Base-by-base conservation (phyloP, 2,797 vertebrate genomes). In the Tapirus indicus region DNA sequence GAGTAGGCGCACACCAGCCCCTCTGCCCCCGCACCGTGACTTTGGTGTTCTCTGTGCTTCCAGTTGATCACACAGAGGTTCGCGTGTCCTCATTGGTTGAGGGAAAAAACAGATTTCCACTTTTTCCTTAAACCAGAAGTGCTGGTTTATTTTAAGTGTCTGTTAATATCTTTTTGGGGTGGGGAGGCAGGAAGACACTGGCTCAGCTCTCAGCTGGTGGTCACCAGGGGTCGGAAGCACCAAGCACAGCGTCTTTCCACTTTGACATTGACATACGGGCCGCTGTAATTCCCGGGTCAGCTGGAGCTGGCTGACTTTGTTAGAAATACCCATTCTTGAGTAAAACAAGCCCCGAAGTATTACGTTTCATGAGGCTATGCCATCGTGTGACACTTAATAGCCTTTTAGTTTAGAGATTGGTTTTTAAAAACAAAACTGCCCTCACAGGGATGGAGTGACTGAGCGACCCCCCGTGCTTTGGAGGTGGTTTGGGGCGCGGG, bases 311-410 rank as follows among this genome's bases (percentile, higher is more conserved):
- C 47, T 2, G 3, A 10, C 38, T n/a, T 6, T 21, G 44, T 16
- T 13, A 8, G 0, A 12, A 12, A 4, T 7, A 11, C 27, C 16
- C 3, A 0, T 54, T 32, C 72, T 49, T 10, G 12, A 47, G 14
- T 75, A 88, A 56, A 54, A 17, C 27, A 29, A 10, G 52, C 38
- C 52, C 56, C n/a, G 0, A 2, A 25, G 35, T 14, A 0, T 2
- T 10, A 20, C 18, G 78, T 7, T 44, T n/a, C 4, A 0, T 0
- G 20, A 41, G 64, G 6, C 71, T 18, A 0, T 66, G 0, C 21
- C 13, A 6, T 13, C 4, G 1, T 12, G 27, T 38, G 60, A 32
- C 16, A 7, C 79, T 9, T 9, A 9, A 41, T 4, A 49, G 6
- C 35, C 64, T 18, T n/a, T 56, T 35, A 3, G 0, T 9, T 7